Evolutionary conservation across 2,888 invertebrate species (phyloP).

Genomic region (Dynastes grantii): DNA sequence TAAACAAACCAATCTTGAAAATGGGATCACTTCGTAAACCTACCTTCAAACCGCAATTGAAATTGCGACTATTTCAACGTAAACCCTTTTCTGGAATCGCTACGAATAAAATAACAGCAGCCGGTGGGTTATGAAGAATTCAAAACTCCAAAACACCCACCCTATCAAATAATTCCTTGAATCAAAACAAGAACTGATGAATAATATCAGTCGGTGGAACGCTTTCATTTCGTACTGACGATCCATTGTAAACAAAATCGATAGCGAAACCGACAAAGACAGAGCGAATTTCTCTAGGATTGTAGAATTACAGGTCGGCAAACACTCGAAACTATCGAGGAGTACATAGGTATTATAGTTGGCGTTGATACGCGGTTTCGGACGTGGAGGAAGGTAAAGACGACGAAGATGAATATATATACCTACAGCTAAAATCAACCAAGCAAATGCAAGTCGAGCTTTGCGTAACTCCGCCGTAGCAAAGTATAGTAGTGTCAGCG

Average conservation of each 20-base stretch:
- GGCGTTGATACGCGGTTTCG: background rate
- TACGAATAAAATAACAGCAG: too few relatives aligned
- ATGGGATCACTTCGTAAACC: too few relatives aligned
- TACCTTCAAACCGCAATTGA: too few relatives aligned
- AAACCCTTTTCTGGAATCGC: too few relatives aligned
- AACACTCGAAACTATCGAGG: constrained; percentile 4
- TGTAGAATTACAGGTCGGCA: background rate
- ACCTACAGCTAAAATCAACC: constrained; percentile 5
- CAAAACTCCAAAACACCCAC: background rate
- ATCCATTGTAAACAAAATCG: background rate
- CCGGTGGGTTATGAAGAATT: background rate
- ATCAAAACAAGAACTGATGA: background rate
- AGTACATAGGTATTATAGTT: too few relatives aligned
- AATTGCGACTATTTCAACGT: too few relatives aligned
- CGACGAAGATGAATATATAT: background rate
- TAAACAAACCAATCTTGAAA: too few relatives aligned
- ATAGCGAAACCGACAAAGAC: background rate
- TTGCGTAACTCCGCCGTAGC: too few relatives aligned
- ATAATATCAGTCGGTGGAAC: background rate
- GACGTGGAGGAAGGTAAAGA: background rate
- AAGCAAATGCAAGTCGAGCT: background rate
- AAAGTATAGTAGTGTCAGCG: background rate
- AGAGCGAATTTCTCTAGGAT: too few relatives aligned
- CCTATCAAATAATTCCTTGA: background rate
- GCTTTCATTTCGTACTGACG: background rate